Evolutionary conservation across 2,888 invertebrate genomes (phyloP), one percentile per base, ranked within the genome.

Genomic region (Trichopria drosophilae): DNA sequence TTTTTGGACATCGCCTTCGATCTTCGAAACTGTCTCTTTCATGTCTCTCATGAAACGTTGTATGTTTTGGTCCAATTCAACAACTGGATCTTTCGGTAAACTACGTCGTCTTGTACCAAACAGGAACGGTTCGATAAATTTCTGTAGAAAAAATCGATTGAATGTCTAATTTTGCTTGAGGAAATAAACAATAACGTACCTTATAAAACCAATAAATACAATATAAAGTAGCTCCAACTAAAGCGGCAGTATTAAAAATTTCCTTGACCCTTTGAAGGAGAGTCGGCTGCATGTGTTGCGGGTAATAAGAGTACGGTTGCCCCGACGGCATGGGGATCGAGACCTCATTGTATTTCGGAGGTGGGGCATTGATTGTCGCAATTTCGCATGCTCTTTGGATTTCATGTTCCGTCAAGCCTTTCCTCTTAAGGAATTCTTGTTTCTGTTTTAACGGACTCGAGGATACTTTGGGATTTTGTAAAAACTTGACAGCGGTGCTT

Each of bases 391-490:
- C 90, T 57, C 80, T 78, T 66, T 84, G 81, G 58, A 91, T 86
- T 76, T 91, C 91, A 1, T 81, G 77, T 39, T 88, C 85, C 0
- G 87, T 84, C 1, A 91, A 77, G 35, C 91, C 91, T 75, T 91
- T 90, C 66, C 83, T 82, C 59, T 84, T 81, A 2, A 91, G 79
- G 75, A 91, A 92, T 56, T 85, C 82, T 70, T 89, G 87, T 67
- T 90, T 91, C 72, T 90, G 88, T 48, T 84, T 81, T 44, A 88
- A 69, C 1, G 91, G 85, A 63, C 88, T 90, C 59, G 83, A 79
- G 42, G 84, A 82, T 2, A 93, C 90, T 72, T 87, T 90, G n/a
- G 88, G 87, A 77, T 93, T 93, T 72, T 86, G 84, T 42, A 93
- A 78, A 78, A 93, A 93, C 67, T 88, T 90, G 3, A 92, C 83